Percentiles rank a stretch among this genome's conserved stretches.
phyloP scores from a whole-genome alignment of 2,888 invertebrate genomes.

The Neria commutata region DNA sequence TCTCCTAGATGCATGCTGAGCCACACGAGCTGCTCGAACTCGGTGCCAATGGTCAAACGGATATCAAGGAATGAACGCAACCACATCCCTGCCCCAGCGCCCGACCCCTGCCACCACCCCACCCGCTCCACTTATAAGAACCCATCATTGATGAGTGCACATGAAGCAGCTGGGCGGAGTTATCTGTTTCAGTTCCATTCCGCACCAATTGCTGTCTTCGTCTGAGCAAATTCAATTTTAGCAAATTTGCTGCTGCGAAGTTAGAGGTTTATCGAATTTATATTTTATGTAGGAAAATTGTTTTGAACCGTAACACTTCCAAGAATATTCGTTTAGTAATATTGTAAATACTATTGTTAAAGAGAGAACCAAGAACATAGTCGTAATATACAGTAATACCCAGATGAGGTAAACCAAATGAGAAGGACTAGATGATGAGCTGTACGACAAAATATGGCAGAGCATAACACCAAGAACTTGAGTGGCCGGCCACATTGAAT shows the following conservation, averaged over 20 bases:
- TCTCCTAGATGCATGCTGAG: slow-evolving; percentile 61
- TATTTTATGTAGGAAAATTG: slow-evolving; percentile 18
- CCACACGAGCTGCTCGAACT: slow-evolving; percentile 73
- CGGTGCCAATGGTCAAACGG: slow-evolving; percentile 62
- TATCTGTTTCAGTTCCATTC: neutral
- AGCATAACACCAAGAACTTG: too few relatives aligned
- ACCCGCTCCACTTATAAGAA: too few relatives aligned
- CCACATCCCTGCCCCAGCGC: slow-evolving; percentile 39
- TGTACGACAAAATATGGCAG: too few relatives aligned
- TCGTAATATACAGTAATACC: neutral
- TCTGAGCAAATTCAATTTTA: neutral
- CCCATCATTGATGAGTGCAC: slow-evolving; percentile 3
- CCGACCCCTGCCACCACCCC: too few relatives aligned
- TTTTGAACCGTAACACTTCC: neutral
- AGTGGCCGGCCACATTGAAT: too few relatives aligned
- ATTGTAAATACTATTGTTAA: slow-evolving; percentile 32
- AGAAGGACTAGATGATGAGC: too few relatives aligned
- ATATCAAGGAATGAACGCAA: slow-evolving; percentile 60
- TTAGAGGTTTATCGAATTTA: slow-evolving; percentile 27
- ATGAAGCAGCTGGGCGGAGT: neutral
- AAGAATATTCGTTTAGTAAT: slow-evolving; percentile 19
- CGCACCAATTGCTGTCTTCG: neutral
- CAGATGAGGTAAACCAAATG: too few relatives aligned
- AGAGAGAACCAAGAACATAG: slow-evolving; percentile 6
- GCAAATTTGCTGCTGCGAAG: slow-evolving; percentile 12